Base-by-base conservation (phyloP, 2,888 invertebrate species). In the Noctua comes region DNA sequence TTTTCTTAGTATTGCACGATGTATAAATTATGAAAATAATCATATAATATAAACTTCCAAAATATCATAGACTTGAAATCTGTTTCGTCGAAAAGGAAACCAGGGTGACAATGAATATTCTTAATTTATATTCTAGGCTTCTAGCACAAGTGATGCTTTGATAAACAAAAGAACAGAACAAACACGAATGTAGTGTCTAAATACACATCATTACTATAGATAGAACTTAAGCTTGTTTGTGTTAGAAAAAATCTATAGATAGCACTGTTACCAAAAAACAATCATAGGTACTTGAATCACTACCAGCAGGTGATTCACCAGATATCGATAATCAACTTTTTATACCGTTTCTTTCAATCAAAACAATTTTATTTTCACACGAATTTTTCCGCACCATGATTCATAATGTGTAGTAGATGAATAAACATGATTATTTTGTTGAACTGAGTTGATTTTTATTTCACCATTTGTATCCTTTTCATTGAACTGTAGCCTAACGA, bases 351-450 rank as follows among this genome's bases (percentile, higher is more conserved):
- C 57, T 86, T 80, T 65, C 64, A 70, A 75, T 75, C 66, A 78
- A 83, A 75, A 81, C 70, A 62, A 73, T 77, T 81, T 70, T 71
- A 73, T 86, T 81, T 74, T 66, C 72, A 75, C 79, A 77, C 78
- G 77, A 73, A 62, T 71, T 77, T 83, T 84, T 43, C 71, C 66
- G 77, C 84, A 87, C 73, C 13, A n/a, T 72, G 70, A 70, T 43
- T 73, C 21, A 73, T 62, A 70, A 68, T 79, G 43, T 84, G 40
- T 66, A 43, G 51, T 87, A 66, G 62, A 81, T 62, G 54, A 83
- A 87, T 82, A 88, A 84, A 87, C 18, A 70, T n/a, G n/a, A n/a
- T n/a, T 80, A 70, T 70, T 73, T 71, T 74, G 68, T 73, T 80
- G 13, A 59, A 66, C 21, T 27, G 40, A 69, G 31, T 57, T 40